Evolutionary conservation across 1,140 invertebrate genomes (phyloP).

Genomic region (Pollicipes pollicipes): DNA sequence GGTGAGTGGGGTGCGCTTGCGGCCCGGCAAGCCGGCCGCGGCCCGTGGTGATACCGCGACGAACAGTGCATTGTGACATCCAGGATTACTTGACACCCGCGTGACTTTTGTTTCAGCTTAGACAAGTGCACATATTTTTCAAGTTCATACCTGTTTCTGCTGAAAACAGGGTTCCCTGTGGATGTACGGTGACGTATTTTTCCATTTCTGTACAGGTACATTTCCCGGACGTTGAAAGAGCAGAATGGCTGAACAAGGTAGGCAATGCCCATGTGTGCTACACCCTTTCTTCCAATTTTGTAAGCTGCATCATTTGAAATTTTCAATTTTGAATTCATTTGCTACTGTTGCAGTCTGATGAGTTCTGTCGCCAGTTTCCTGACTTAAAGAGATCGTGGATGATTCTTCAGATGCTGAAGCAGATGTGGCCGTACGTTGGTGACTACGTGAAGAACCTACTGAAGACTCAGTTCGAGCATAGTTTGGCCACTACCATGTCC

Average conservation of each 20-base stretch:
- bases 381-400: neutral
- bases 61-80: too few species aligned
- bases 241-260: constrained; percentile 3
- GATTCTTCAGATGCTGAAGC: constrained; percentile 53
- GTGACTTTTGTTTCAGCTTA: too few species aligned
- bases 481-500: constrained; percentile 52
- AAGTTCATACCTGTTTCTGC: neutral
- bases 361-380: neutral
- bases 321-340: too few species aligned
- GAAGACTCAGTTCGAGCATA: constrained; percentile 64
- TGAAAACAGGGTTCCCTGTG: neutral
- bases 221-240: neutral
- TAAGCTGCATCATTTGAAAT: too few species aligned
- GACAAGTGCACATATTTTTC: neutral
- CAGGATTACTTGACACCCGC: too few species aligned
- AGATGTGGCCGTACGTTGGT: constrained; percentile 93
- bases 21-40: too few species aligned
- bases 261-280: neutral
- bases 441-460: constrained; percentile 63
- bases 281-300: neutral
- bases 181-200: too few species aligned
- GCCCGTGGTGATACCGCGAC: too few species aligned
- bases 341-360: too few species aligned
- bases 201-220: neutral
- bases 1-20: neutral